Evolutionary conservation across 2,797 vertebrate species (phyloP).

Genomic region (Parambassis ranga): DNA sequence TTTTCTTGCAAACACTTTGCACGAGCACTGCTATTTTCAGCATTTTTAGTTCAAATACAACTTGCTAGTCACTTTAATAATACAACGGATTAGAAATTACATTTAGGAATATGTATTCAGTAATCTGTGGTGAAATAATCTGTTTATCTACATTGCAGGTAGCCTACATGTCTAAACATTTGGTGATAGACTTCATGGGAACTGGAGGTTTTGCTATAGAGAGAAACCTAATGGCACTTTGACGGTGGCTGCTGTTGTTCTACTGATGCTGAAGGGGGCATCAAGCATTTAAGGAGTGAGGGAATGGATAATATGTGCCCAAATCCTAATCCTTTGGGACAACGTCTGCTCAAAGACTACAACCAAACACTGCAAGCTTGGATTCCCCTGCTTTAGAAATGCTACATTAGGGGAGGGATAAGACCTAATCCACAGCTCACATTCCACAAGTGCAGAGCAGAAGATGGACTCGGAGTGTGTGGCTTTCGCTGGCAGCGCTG

Average conservation of each 20-base stretch:
- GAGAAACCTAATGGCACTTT: constrained; percentile 16
- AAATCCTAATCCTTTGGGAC: constrained; percentile 71
- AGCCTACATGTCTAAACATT: neutral
- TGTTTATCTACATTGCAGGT: too few relatives aligned
- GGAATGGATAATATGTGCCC: constrained; percentile 58
- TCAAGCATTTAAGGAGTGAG: constrained; percentile 45
- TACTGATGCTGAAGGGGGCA: constrained; percentile 20
- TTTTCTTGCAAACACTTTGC: too few relatives aligned
- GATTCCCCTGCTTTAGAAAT: constrained; percentile 61
- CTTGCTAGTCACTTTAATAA: too few relatives aligned
- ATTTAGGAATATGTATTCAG: too few relatives aligned
- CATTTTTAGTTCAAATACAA: too few relatives aligned
- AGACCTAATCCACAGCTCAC: constrained; percentile 75
- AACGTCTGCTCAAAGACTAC: constrained; percentile 54
- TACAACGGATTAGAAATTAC: too few relatives aligned
- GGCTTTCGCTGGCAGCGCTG: constrained; percentile 10
- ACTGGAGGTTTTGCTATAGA: constrained; percentile 28
- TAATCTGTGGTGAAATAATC: too few relatives aligned
- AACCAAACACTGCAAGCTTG: constrained; percentile 63
- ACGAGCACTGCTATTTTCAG: too few relatives aligned
- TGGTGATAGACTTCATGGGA: constrained; percentile 52
- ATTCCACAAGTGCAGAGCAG: constrained; percentile 80
- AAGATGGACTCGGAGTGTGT: constrained; percentile 47
- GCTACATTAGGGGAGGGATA: constrained; percentile 63
- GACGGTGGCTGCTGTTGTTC: constrained; percentile 29